Evolutionary conservation across 2,797 vertebrate species (phyloP).

Genomic region (Euphonia xanthogaster): DNA sequence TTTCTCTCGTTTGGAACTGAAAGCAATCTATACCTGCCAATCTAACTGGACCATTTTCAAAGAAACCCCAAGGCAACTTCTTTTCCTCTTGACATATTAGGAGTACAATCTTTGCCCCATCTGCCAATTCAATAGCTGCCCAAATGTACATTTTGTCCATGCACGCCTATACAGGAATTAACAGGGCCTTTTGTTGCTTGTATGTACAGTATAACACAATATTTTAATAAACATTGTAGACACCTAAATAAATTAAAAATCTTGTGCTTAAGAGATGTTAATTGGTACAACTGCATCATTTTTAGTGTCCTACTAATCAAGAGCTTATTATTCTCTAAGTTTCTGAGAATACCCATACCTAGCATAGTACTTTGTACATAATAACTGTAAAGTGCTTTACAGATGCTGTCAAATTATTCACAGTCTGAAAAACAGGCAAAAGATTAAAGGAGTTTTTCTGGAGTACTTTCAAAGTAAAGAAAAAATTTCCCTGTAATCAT

Average conservation of each 20-base stretch:
- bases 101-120: not conserved
- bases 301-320: not conserved
- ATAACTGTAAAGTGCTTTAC: not conserved
- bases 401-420: not conserved
- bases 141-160: not conserved
- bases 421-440: not conserved
- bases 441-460: not conserved
- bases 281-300: not conserved
- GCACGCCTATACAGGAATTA: not conserved
- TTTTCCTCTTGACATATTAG: not conserved
- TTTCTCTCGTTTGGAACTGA: not conserved
- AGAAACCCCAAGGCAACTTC: not conserved
- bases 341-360: not conserved
- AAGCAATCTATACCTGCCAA: not conserved
- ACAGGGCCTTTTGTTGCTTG: not conserved
- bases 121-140: not conserved
- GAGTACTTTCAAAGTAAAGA: not conserved
- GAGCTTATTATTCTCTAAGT: not conserved
- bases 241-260: not conserved
- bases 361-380: not conserved
- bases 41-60: not conserved
- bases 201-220: not conserved
- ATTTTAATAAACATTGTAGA: not conserved
- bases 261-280: not conserved
- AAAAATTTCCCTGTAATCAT: not conserved